phyloP scores from a whole-genome alignment of 2,888 invertebrate genomes.

The Biston stratarius region DNA sequence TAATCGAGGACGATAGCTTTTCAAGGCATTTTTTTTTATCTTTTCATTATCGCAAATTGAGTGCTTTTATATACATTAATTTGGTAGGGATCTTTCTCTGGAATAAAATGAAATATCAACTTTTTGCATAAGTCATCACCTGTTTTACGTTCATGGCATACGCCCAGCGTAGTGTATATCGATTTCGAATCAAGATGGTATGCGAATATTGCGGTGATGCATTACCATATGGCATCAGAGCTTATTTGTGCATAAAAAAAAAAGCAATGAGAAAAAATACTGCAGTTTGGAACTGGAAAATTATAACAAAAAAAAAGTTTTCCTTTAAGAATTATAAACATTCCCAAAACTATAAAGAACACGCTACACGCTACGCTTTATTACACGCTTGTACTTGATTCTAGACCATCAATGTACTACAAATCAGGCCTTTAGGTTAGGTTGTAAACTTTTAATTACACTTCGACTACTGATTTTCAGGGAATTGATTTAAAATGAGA shows the following conservation, averaged over 20 bases:
- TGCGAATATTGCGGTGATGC: slow-evolving; percentile 17
- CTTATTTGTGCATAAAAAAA: neutral
- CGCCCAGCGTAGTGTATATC: slow-evolving; percentile 19
- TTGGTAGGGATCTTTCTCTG: neutral
- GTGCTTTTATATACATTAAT: slow-evolving; percentile 6
- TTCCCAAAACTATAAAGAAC: too few relatives aligned
- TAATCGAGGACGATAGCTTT: slow-evolving; percentile 14
- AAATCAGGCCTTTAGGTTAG: slow-evolving; percentile 40
- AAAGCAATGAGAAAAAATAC: neutral
- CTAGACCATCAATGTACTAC: slow-evolving; percentile 24
- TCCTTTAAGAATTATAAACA: too few relatives aligned
- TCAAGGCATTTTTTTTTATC: neutral
- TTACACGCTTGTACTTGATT: too few relatives aligned
- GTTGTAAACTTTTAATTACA: slow-evolving; percentile 45
- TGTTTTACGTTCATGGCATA: slow-evolving; percentile 1
- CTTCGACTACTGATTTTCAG: slow-evolving; percentile 37
- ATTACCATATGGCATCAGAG: slow-evolving; percentile 21
- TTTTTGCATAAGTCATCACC: slow-evolving; percentile 3
- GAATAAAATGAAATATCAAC: neutral
- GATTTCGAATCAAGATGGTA: slow-evolving; percentile 27
- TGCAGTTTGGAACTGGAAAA: neutral
- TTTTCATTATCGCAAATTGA: slow-evolving; percentile 5
- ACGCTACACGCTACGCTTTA: too few relatives aligned
- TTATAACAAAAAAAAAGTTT: too few relatives aligned
- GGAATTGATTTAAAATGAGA: slow-evolving; percentile 39